Evolutionary conservation across 2,113 vertebrate species (phyloP), one percentile per base, ranked within the genome.

Genomic region (Solea solea): DNA sequence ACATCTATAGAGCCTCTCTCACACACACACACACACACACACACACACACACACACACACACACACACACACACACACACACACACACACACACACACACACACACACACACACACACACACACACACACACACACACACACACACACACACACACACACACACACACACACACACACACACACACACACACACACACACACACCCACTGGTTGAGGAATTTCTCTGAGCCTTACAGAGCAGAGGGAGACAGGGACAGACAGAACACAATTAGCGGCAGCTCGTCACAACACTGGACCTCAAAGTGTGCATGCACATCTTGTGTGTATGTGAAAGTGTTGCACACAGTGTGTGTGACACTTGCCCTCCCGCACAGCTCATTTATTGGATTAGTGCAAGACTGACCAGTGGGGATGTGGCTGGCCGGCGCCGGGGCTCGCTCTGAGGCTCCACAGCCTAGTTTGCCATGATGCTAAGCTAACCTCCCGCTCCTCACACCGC

Each of bases 361-460:
- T 88, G 88, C 86, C 88, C 83, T 85, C 80, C 71, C 64, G 68
- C 62, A 65, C 87, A 80, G 75, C 86, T 90, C 88, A 87, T 91
- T 91, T 92, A 92, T 89, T 90, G 86, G 86, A 93, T 93, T 91
- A 92, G 90, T 82, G 74, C 82, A 69, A 83, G 72, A 71, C 85
- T 90, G 85, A 89, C 87, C 90, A 90, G 85, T 84, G 86, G 85
- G 85, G 85, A 89, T 87, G 72, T 76, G 82, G 84, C 83, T 53
- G 67, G 76, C 85, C 60, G 79, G 88, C 84, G 81, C 89, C 88
- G 80, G 73, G 82, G 53, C 57, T 69, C 11, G 85, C 88, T 91
- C 80, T 46, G 49, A 80, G 89, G 87, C 84, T 76, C 68, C 66
- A 5, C 51, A 58, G 76, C 84, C 81, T 87, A 81, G 85, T 86